Evolutionary conservation across 2,113 vertebrate genomes (phyloP).

Genomic region (Melierax canorus): DNA sequence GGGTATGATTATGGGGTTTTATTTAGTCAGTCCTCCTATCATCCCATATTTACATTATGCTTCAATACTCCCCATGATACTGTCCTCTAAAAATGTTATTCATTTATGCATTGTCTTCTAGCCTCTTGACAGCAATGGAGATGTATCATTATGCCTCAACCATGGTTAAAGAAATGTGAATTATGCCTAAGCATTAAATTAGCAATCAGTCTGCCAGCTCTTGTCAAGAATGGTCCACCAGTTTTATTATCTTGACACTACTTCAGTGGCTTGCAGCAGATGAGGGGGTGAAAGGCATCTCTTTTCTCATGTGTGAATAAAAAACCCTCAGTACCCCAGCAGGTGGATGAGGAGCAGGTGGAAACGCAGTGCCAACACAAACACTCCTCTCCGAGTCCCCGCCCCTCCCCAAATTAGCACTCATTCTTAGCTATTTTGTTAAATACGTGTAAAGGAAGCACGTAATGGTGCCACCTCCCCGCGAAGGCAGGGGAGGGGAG

Average conservation of each 20-base stretch:
- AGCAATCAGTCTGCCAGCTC: not conserved
- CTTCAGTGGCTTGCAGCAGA: not conserved
- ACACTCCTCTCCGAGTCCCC: not conserved
- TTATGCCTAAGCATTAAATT: not conserved
- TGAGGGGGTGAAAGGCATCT: not conserved
- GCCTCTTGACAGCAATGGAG: not conserved
- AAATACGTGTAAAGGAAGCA: not conserved
- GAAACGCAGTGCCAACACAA: not conserved
- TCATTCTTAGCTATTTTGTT: not conserved
- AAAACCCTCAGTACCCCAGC: no score
- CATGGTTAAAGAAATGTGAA: not conserved
- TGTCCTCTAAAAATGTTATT: not conserved
- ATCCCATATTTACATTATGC: not conserved
- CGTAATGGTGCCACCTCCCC: no score
- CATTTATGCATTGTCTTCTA: not conserved
- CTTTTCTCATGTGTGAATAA: not conserved
- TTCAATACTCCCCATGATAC: not conserved
- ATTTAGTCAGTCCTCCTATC: not conserved
- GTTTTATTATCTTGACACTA: not conserved
- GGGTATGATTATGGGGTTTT: not conserved
- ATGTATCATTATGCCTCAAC: not conserved
- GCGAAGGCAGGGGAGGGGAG: rapidly evolving
- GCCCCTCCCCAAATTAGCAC: no score
- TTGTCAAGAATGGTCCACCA: not conserved
- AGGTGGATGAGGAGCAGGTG: not conserved